Evolutionary conservation across 2,113 vertebrate genomes (phyloP).

Genomic region (Protomyctophum bolini): DNA sequence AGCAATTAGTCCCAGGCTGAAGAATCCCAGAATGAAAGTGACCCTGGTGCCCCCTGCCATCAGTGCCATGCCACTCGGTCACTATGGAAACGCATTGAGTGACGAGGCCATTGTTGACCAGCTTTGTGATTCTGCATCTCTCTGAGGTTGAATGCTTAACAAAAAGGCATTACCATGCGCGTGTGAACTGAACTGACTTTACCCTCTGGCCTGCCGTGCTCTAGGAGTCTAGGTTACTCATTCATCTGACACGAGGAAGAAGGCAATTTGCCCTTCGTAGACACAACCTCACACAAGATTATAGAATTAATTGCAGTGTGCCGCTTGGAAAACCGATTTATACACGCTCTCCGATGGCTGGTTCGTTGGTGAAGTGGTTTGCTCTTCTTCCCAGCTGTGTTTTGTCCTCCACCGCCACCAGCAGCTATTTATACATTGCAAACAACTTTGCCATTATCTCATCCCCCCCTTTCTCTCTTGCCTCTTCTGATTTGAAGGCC

Average conservation of each 20-base stretch:
- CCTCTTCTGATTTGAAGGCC: conserved; percentile 37
- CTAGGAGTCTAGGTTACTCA: conserved; percentile 57
- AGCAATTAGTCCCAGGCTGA: conserved; percentile 64
- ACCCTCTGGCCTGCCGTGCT: conserved; percentile 54
- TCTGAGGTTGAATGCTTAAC: conserved; percentile 46
- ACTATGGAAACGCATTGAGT: conserved; percentile 62
- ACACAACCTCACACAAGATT: conserved; percentile 40
- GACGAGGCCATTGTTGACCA: conserved; percentile 61
- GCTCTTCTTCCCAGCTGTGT: conserved; percentile 46
- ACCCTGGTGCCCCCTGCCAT: conserved; percentile 33
- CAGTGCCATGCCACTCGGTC: conserved; percentile 32
- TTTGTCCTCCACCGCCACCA: conserved; percentile 46
- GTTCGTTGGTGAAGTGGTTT: conserved; percentile 60
- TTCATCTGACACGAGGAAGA: conserved; percentile 58
- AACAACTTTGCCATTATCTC: conserved; percentile 55
- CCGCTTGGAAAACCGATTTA: conserved; percentile 27
- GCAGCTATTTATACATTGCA: conserved; percentile 63
- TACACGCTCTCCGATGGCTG: conserved; percentile 26
- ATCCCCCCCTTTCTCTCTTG: conserved; percentile 21
- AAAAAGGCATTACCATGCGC: conserved; percentile 64
- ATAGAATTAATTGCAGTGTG: conserved; percentile 39
- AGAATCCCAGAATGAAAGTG: conserved; percentile 55
- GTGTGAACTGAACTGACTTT: conserved; percentile 64
- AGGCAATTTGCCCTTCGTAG: conserved; percentile 22
- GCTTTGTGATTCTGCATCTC: conserved; percentile 60